These are phyloP conservation scores for Cotesia vestalis DNA, from an alignment of 1,140 invertebrate genomes.

Conservation along the genomic window DNA sequence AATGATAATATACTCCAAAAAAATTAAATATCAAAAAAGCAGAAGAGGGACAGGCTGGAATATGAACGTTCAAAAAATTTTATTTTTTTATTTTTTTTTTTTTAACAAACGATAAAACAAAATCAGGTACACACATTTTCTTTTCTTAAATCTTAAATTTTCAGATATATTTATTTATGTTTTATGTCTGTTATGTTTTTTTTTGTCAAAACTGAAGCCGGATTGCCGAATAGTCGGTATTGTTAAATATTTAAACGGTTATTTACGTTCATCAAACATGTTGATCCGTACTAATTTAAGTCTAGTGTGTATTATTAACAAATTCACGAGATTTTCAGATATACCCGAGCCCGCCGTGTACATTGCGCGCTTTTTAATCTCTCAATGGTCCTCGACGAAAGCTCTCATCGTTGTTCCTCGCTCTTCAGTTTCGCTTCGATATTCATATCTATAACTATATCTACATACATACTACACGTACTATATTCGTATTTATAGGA, in stretches of 20 bases:
- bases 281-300: slow-evolving; percentile 20
- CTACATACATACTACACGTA: not conserved
- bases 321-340: slow-evolving; percentile 11
- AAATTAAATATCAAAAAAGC: too few species aligned
- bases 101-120: too few species aligned
- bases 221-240: too few species aligned
- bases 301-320: slow-evolving; percentile 18
- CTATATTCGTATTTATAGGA: too few species aligned
- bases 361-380: slow-evolving; percentile 26
- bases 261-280: not conserved
- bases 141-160: too few species aligned
- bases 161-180: too few species aligned
- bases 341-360: not conserved
- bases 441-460: not conserved
- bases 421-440: not conserved
- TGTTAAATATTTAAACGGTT: not conserved
- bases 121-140: too few species aligned
- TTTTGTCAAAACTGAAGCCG: too few species aligned
- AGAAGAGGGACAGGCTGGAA: too few species aligned
- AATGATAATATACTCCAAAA: not conserved
- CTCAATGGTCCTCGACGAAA: slow-evolving; percentile 18
- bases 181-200: too few species aligned
- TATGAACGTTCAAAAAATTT: too few species aligned
- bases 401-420: slow-evolving; percentile 16
- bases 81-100: too few species aligned